These are phyloP conservation scores for Agrilus planipennis DNA, from an alignment of 1,140 invertebrate genomes.

Conservation along the genomic window DNA sequence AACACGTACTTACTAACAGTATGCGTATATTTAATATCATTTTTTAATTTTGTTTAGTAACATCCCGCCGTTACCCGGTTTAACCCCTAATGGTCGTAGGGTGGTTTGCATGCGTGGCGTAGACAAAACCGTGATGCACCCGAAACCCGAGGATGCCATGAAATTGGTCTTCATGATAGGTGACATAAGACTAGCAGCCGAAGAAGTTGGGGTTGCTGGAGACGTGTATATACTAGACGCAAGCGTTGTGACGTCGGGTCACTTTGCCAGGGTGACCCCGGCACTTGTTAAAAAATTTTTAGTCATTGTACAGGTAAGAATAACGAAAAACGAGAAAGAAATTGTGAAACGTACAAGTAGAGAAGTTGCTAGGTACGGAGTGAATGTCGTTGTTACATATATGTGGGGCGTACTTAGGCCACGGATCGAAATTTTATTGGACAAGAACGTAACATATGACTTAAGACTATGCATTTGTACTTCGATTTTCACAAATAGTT, in stretches of 20 bases:
- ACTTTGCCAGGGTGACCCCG: constrained; percentile 67
- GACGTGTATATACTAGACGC: constrained; percentile 72
- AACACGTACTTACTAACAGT: too few species aligned
- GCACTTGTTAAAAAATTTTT: constrained; percentile 67
- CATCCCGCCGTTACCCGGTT: constrained; percentile 60
- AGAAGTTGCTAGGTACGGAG: too few species aligned
- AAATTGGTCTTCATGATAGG: constrained; percentile 73
- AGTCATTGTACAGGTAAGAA: constrained; percentile 52
- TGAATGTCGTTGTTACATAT: too few species aligned
- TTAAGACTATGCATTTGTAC: too few species aligned
- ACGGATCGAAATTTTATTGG: too few species aligned
- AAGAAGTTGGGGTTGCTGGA: constrained; percentile 62
- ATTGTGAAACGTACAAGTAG: too few species aligned
- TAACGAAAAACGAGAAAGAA: too few species aligned
- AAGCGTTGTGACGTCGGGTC: constrained; percentile 53
- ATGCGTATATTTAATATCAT: too few species aligned
- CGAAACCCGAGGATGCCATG: constrained; percentile 53
- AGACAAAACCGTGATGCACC: constrained; percentile 43
- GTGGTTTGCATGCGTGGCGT: constrained; percentile 59
- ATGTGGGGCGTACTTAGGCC: too few species aligned
- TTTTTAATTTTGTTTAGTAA: constrained; percentile 40
- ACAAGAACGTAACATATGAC: too few species aligned
- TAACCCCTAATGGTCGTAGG: constrained; percentile 63
- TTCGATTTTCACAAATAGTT: too few species aligned
- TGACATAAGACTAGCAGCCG: constrained; percentile 63